Conservation (phyloP, 2,888 invertebrate species). For the Icerya purchasi region DNA sequence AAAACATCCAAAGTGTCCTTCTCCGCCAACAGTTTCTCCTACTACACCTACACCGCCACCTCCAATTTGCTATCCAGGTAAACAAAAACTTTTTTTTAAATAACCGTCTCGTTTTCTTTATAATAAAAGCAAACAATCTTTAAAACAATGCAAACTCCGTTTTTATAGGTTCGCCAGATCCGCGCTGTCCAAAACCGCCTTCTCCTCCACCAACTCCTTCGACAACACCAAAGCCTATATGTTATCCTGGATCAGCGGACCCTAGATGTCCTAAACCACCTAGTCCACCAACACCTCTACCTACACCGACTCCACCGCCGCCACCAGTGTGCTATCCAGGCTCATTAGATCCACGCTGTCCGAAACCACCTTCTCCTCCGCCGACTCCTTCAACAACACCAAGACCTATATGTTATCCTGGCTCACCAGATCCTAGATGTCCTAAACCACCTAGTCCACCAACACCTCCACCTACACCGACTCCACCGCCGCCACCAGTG, state of each 20-base stretch:
- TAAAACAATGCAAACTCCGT: no score
- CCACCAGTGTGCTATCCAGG: slow-evolving; percentile 23
- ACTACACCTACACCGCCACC: slow-evolving; percentile 19
- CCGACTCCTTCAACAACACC: slow-evolving; percentile 19
- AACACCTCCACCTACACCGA: slow-evolving; percentile 10
- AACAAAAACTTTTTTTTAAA: background rate
- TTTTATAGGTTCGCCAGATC: slow-evolving; percentile 22
- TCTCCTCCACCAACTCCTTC: slow-evolving; percentile 19
- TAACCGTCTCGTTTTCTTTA: no score
- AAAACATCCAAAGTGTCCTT: slow-evolving; percentile 15
- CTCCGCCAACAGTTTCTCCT: slow-evolving; percentile 5
- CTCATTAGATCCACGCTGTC: slow-evolving; percentile 22
- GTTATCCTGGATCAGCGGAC: slow-evolving; percentile 29
- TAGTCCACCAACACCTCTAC: slow-evolving; percentile 9
- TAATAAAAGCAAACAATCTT: no score
- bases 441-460: slow-evolving; percentile 16
- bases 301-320: slow-evolving; percentile 4
- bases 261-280: slow-evolving; percentile 23
- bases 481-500: slow-evolving; percentile 15
- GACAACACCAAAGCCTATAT: slow-evolving; percentile 22
- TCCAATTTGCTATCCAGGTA: background rate
- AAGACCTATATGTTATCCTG: slow-evolving; percentile 24
- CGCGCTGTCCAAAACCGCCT: slow-evolving; percentile 22
- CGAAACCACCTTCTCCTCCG: slow-evolving; percentile 14
- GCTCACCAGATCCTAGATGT: slow-evolving; percentile 22